phyloP scores from a whole-genome alignment of 2,888 invertebrate species.

The Hedychridium roseum region DNA sequence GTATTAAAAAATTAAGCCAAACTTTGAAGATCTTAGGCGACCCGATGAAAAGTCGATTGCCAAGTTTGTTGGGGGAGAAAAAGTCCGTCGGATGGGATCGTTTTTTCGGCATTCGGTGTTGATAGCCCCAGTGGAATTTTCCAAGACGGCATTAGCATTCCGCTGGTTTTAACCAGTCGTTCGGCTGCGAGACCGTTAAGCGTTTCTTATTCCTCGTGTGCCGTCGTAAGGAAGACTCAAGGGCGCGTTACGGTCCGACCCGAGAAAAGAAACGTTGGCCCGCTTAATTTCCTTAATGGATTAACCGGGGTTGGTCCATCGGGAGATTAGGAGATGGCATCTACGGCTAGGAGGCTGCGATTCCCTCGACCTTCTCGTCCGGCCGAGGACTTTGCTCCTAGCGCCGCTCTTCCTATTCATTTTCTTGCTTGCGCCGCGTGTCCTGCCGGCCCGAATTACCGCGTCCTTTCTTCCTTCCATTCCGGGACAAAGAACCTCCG shows the following conservation, averaged over 20 bases:
- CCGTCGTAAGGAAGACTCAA: slow-evolving; percentile 20
- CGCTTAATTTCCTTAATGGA: slow-evolving; percentile 54
- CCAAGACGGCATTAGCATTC: too few relatives aligned
- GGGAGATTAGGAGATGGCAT: slow-evolving; percentile 28
- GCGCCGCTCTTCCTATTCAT: slow-evolving; percentile 14
- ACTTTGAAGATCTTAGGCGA: too few relatives aligned
- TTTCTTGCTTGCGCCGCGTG: slow-evolving; percentile 26
- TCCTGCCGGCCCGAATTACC: slow-evolving; percentile 20
- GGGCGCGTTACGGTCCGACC: slow-evolving; percentile 20
- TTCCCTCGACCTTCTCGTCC: slow-evolving; percentile 24
- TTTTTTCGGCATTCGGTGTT: too few relatives aligned
- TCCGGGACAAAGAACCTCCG: slow-evolving; percentile 18
- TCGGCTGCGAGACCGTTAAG: too few relatives aligned
- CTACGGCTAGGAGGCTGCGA: slow-evolving; percentile 7
- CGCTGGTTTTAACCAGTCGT: too few relatives aligned
- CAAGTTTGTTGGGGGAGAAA: too few relatives aligned
- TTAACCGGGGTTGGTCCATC: slow-evolving; percentile 36
- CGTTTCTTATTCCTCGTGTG: slow-evolving; percentile 27
- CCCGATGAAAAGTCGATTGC: too few relatives aligned
- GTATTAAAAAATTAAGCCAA: too few relatives aligned
- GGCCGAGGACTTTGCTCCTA: slow-evolving; percentile 16
- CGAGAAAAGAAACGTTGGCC: slow-evolving; percentile 22
- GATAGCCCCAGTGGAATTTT: too few relatives aligned
- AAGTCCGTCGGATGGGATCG: too few relatives aligned
- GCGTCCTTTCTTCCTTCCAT: slow-evolving; percentile 22